Evolutionary conservation across 2,888 invertebrate species (phyloP), one percentile per base, ranked within the genome.

Genomic region (Lutraria lutraria): DNA sequence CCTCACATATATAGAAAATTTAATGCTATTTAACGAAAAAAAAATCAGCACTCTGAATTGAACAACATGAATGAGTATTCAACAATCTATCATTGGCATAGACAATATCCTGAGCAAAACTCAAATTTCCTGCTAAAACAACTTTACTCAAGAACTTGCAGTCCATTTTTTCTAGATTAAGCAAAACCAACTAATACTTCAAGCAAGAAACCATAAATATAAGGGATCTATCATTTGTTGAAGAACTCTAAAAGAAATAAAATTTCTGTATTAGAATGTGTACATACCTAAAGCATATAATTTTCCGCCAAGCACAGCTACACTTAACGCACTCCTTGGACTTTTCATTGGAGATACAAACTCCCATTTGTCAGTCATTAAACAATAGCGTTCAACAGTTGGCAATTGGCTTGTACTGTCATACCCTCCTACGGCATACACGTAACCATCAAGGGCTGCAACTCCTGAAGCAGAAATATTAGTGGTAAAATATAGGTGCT

Each of bases 351-450:
- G 97, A 63, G 98, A 97, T 6, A 98, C 98, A 93, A 97, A 97
- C 95, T 98, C 98, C 99, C 99, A 99, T 0, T 97, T 96, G 96
- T 98, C 97, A 82, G 97, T 98, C 96, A 98, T 98, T 0, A 98
- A 98, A 96, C 98, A 98, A 97, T 98, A 99, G 53, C 98, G 97
- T 97, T 99, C 99, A 21, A 99, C 99, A 0, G 98, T 97, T 88
- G 98, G 97, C 84, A 99, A 97, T 96, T 99, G 99, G 89, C 97
- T 97, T 81, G 97, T 97, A 19, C 98, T 98, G 97, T 99, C 98
- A 97, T 98, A 99, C n/a, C 99, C 99, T 84, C 99, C 99, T 89
- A 99, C 98, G n/a, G 98, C 99, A 97, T 98, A 99, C 93, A 99
- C 98, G 96, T 97, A 98, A 95, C 98, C 98, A 95, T 98, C 98